phyloP scores from a whole-genome alignment of 1,140 invertebrate species.

The Onthophagus taurus region DNA sequence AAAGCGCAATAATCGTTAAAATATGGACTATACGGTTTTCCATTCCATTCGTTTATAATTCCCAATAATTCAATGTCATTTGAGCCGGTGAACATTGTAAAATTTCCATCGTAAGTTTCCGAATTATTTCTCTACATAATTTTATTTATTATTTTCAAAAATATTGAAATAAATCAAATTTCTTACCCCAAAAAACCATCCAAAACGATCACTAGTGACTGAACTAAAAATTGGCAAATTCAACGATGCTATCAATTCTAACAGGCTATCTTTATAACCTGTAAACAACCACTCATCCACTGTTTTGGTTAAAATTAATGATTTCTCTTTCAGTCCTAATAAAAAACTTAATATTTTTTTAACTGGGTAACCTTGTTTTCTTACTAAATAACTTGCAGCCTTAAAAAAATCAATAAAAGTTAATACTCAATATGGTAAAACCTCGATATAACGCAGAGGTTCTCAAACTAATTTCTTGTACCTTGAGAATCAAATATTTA shows the following conservation, averaged over 20 bases:
- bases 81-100: constrained; percentile 62
- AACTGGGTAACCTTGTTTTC: constrained; percentile 37
- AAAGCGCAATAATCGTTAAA: constrained; percentile 50
- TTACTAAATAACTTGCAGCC: constrained; percentile 53
- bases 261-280: constrained; percentile 60
- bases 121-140: constrained; percentile 58
- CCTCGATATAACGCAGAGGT: no score
- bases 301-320: constrained; percentile 51
- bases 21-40: constrained; percentile 43
- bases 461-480: no score
- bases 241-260: constrained; percentile 47
- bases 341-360: constrained; percentile 44
- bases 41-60: constrained; percentile 57
- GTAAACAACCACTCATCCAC: constrained; percentile 61
- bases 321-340: constrained; percentile 42
- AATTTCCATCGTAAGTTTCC: constrained; percentile 59
- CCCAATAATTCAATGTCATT: constrained; percentile 53
- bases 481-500: no score
- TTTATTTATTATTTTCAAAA: neutral
- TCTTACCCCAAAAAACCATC: constrained; percentile 61
- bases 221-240: constrained; percentile 45
- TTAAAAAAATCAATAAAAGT: no score
- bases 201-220: constrained; percentile 63
- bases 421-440: no score
- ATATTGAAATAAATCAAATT: no score